Percentiles rank a stretch among this genome's conserved stretches.
Conservation (phyloP, 2,888 invertebrate genomes). For the Agonum fuliginosum region DNA sequence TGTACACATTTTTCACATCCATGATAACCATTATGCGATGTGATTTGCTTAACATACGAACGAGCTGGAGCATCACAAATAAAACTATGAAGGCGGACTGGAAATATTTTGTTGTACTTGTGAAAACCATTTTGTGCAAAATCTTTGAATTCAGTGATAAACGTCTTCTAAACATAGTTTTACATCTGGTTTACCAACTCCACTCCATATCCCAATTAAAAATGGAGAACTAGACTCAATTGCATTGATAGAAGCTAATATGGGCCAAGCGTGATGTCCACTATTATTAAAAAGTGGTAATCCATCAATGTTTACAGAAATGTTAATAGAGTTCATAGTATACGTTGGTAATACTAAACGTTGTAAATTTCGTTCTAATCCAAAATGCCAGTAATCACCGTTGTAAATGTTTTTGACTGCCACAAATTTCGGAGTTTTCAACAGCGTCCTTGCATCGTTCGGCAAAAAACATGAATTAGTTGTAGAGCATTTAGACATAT, state of each 20-base stretch:
- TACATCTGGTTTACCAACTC: slow-evolving; percentile 60
- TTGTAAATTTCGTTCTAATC: slow-evolving; percentile 21
- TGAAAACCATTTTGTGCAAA: slow-evolving; percentile 59
- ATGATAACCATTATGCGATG: slow-evolving; percentile 63
- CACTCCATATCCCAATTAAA: slow-evolving; percentile 10
- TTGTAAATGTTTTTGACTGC: slow-evolving; percentile 20
- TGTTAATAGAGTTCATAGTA: too few relatives aligned
- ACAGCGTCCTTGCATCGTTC: slow-evolving; percentile 59
- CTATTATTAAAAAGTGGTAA: slow-evolving; percentile 60
- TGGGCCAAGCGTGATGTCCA: slow-evolving; percentile 57
- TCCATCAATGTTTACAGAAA: slow-evolving; percentile 59
- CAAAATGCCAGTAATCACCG: slow-evolving; percentile 59
- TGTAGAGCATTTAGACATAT: too few relatives aligned
- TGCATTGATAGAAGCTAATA: neutral
- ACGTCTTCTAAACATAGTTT: slow-evolving; percentile 62
- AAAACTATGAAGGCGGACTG: slow-evolving; percentile 57
- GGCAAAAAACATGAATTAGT: too few relatives aligned
- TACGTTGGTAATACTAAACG: neutral
- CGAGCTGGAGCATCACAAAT: slow-evolving; percentile 63
- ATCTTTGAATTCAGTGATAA: slow-evolving; percentile 60
- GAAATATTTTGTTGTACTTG: slow-evolving; percentile 20
- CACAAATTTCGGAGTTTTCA: slow-evolving; percentile 43
- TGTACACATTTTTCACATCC: slow-evolving; percentile 64
- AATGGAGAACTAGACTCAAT: neutral
- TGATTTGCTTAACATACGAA: slow-evolving; percentile 62